Percentiles rank a stretch among this genome's conserved stretches.
Conservation (phyloP, 2,888 invertebrate genomes). For the Xestobium rufovillosum region DNA sequence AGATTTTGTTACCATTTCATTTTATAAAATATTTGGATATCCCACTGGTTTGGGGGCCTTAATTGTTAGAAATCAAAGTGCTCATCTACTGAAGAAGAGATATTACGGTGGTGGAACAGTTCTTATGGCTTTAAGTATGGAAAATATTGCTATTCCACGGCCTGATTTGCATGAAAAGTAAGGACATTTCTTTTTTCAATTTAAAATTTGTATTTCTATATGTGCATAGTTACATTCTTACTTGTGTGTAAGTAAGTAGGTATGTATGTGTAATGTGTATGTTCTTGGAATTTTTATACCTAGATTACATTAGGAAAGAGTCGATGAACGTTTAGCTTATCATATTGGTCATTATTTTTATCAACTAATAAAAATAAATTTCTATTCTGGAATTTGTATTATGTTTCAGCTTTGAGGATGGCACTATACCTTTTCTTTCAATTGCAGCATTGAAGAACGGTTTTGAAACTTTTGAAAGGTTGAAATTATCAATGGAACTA, state of each 20-base stretch:
- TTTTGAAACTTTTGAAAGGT: constrained; percentile 61
- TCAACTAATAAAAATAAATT: too few species aligned
- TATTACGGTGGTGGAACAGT: constrained; percentile 96
- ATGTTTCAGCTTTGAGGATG: constrained; percentile 89
- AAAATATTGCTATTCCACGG: constrained; percentile 65
- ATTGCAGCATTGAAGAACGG: constrained; percentile 77
- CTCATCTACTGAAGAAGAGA: constrained; percentile 53
- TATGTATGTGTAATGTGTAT: too few species aligned
- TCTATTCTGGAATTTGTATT: too few species aligned
- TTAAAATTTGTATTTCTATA: too few species aligned
- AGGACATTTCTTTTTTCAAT: constrained; percentile 20
- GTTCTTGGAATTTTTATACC: too few species aligned
- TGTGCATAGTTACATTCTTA: too few species aligned
- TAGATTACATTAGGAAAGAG: too few species aligned
- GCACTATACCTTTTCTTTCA: constrained; percentile 80
- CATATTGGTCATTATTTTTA: too few species aligned
- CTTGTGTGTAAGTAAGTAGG: too few species aligned
- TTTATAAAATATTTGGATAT: constrained; percentile 95
- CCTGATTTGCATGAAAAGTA: constrained; percentile 65
- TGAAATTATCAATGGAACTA: constrained; percentile 57
- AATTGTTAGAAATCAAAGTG: constrained; percentile 62
- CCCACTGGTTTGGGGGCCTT: constrained; percentile 93
- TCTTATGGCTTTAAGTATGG: constrained; percentile 66
- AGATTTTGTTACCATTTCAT: constrained; percentile 87
- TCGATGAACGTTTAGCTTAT: too few species aligned